These are phyloP conservation scores for Drosophila ogumai DNA, from an alignment of 1,140 invertebrate species.

Conservation along the genomic window DNA sequence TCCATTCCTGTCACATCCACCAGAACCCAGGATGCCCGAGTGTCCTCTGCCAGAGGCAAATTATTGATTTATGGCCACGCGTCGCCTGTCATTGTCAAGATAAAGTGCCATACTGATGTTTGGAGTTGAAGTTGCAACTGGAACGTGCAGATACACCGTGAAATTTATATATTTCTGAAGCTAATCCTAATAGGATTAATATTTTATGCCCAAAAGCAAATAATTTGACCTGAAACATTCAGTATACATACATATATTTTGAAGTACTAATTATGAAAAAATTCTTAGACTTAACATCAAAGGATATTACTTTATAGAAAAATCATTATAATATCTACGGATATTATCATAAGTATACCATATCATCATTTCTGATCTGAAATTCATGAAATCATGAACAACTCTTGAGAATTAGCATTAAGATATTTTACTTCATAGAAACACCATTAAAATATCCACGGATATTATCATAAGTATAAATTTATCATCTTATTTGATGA, in stretches of 20 bases:
- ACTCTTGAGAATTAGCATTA: neutral
- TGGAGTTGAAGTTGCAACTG: conserved; percentile 38
- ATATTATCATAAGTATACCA: neutral
- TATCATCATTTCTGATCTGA: neutral
- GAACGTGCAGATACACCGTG: conserved; percentile 19
- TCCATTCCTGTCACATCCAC: conserved; percentile 48
- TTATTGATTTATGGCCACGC: conserved; percentile 75
- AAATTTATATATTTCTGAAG: neutral
- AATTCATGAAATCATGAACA: neutral
- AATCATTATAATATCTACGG: neutral
- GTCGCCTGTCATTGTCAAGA: conserved; percentile 68
- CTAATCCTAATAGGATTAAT: neutral
- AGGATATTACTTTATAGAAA: neutral
- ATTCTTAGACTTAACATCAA: neutral
- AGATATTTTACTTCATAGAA: neutral
- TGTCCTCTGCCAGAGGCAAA: conserved; percentile 48
- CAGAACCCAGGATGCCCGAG: conserved; percentile 18
- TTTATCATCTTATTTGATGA: neutral
- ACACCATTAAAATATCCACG: neutral
- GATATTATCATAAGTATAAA: neutral
- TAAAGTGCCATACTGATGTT: conserved; percentile 34
- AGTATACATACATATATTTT: neutral
- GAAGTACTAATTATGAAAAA: no score
- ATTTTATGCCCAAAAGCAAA: neutral
- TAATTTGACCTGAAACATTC: neutral